Evolutionary conservation across 2,797 vertebrate genomes (phyloP).

Genomic region (Hippopotamyrus pictus): DNA sequence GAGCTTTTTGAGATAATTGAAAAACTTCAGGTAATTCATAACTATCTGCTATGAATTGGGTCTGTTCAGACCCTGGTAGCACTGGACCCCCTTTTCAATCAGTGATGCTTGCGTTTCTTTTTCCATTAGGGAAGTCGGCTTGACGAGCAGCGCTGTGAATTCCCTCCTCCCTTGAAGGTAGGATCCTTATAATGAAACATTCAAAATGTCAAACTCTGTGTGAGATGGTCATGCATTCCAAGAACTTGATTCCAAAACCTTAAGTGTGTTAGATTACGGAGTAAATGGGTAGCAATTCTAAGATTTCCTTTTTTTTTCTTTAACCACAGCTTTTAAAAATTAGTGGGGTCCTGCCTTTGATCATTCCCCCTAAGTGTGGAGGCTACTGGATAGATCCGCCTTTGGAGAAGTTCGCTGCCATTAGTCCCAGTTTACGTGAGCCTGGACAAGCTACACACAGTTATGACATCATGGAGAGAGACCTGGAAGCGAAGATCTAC

Average conservation of each 20-base stretch:
- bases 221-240: background rate
- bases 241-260: background rate
- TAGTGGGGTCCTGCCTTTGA: conserved; percentile 59
- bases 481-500: conserved; percentile 63
- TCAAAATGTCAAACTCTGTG: background rate
- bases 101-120: conserved; percentile 18
- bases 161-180: conserved; percentile 67
- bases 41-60: background rate
- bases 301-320: conserved; percentile 7
- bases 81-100: background rate
- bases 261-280: background rate
- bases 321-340: conserved; percentile 60
- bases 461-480: conserved; percentile 69
- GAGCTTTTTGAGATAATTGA: conserved; percentile 76
- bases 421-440: conserved; percentile 54
- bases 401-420: conserved; percentile 49
- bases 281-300: background rate
- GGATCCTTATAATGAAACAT: conserved; percentile 6
- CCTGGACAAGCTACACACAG: conserved; percentile 42
- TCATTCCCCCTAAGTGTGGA: conserved; percentile 60
- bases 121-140: conserved; percentile 67
- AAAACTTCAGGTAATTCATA: conserved; percentile 67
- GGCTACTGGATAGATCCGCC: conserved; percentile 71
- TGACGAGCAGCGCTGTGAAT: conserved; percentile 70
- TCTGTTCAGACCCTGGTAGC: background rate